A percentile compares a stretch with the other conserved stretches of the same genome.
Conservation (phyloP, 2,888 invertebrate species). For the Hypsopygia costalis region DNA sequence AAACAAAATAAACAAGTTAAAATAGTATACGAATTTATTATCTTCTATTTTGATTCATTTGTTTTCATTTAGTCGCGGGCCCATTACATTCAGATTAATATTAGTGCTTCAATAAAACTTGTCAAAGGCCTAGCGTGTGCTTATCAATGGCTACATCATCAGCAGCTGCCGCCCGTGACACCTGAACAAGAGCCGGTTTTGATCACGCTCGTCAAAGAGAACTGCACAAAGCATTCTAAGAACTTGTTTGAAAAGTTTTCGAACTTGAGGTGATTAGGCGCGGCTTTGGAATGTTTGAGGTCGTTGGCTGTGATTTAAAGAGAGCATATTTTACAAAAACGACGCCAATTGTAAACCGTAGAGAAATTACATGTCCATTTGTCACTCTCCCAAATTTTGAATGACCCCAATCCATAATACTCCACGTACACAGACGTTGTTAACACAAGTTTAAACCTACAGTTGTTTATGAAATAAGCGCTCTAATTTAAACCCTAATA, state of each 20-base stretch:
- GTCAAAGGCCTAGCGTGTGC: neutral
- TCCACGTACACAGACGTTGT: neutral
- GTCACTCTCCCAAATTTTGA: neutral
- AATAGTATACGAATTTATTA: too few species aligned
- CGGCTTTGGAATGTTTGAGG: slow-evolving; percentile 24
- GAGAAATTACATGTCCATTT: neutral
- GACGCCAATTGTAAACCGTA: neutral
- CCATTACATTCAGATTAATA: slow-evolving; percentile 5
- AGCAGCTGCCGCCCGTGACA: slow-evolving; percentile 33
- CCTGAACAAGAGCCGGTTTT: slow-evolving; percentile 25
- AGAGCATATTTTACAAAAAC: slow-evolving; percentile 12
- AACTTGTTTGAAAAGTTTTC: slow-evolving; percentile 31
- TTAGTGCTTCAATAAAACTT: slow-evolving; percentile 9
- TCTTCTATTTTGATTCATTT: slow-evolving; percentile 2
- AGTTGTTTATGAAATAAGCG: slow-evolving; percentile 11
- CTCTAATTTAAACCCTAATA: slow-evolving; percentile 41
- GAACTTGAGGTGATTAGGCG: slow-evolving; percentile 29
- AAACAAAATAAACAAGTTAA: too few species aligned
- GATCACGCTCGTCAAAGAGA: slow-evolving; percentile 22
- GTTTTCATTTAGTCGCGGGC: slow-evolving; percentile 14
- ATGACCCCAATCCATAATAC: neutral
- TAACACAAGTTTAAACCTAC: slow-evolving; percentile 1
- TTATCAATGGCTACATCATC: slow-evolving; percentile 30
- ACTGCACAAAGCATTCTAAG: slow-evolving; percentile 29
- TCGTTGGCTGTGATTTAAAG: slow-evolving; percentile 24